A percentile compares a stretch with the other conserved stretches of the same genome.
phyloP scores from a whole-genome alignment of 2,888 invertebrate genomes.

The Netelia fuscicornis region DNA sequence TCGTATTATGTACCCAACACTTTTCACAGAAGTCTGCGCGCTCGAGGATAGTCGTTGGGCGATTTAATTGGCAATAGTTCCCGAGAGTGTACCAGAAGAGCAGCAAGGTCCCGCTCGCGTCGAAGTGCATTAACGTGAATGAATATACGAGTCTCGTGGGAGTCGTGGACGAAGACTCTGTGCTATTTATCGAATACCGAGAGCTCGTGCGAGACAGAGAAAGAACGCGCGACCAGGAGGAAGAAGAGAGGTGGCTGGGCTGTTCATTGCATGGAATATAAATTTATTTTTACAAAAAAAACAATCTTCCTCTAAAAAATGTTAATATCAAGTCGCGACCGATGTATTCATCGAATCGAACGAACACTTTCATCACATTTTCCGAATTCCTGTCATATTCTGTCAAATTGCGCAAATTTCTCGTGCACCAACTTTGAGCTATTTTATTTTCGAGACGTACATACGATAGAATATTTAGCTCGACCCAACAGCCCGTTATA shows the following conservation, averaged over 20 bases:
- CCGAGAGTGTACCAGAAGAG: constrained; percentile 55
- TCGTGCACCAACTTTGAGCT: too few species aligned
- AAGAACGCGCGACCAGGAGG: constrained; percentile 4
- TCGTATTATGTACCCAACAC: constrained; percentile 8
- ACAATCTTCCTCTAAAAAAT: too few species aligned
- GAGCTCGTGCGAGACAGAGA: constrained; percentile 2
- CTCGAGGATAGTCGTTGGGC: constrained; percentile 50
- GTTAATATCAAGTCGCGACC: too few species aligned
- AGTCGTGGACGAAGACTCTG: constrained; percentile 61
- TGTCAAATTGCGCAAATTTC: too few species aligned
- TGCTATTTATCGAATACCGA: constrained; percentile 74
- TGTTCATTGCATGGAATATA: constrained; percentile 43
- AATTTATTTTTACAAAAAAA: constrained; percentile 33
- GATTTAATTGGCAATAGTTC: constrained; percentile 77
- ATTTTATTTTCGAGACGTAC: too few species aligned
- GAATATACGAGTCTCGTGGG: constrained; percentile 76
- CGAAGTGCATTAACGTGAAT: constrained; percentile 75
- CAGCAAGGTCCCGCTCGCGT: constrained; percentile 48
- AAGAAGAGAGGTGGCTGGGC: constrained; percentile 1
- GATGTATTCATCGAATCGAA: too few species aligned
- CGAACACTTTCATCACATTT: too few species aligned
- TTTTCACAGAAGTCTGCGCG: constrained; percentile 44
- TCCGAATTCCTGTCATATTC: too few species aligned
- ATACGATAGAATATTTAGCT: too few species aligned
- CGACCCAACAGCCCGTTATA: too few species aligned